Base-by-base conservation (phyloP, 1,140 invertebrate genomes). In the Hesperophylax magnus region DNA sequence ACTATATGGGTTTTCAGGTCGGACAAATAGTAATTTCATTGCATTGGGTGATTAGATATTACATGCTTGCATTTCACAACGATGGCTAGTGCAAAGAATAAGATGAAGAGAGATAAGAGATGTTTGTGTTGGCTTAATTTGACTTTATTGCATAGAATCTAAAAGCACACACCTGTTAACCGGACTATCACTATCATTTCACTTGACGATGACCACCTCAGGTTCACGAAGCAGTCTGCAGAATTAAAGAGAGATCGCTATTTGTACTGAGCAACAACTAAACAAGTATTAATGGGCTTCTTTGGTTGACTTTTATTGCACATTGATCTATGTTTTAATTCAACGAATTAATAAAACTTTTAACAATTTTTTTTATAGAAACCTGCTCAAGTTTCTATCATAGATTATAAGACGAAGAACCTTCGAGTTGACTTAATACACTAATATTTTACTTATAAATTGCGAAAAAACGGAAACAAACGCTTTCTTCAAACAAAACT, bases 1-100 rank as follows among this genome's bases (percentile, higher is more conserved):
- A 9, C 72, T 22, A 77, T 77, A 39, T 77, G 58, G 75, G 75
- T 77, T 77, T 77, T 63, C 56, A 61, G 75, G 75, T 52, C 58
- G 75, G 56, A 24, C 22, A 24, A 60, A 77, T 75, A 60, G 20
- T 75, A 58, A 61, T 77, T 61, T 75, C 61, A 9, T 63, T 77
- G 58, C 31, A 52, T 34, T 75, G n/a, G 60, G 34, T 24, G 39
- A 71, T 71, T 24, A 39, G 24, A 71, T 71, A 47, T 58, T 18
- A 58, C 56, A 18, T 9, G n/a, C n/a, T 22, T 18, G 11, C 75
- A 77, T 77, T 77, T 77, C 75, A 63, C 56, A 22, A 20, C 52
- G n/a, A 60, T 52, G n/a, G 17, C 27, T 63, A n/a, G 27, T 31
- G 17, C 17, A 17, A n/a, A 22, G 2, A 31, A 8, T 31, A 24